A percentile compares a stretch with the other conserved stretches of the same genome.
Evolutionary conservation across 1,140 invertebrate genomes (phyloP).

Genomic region (Aphaenogaster ashmeadi): DNA sequence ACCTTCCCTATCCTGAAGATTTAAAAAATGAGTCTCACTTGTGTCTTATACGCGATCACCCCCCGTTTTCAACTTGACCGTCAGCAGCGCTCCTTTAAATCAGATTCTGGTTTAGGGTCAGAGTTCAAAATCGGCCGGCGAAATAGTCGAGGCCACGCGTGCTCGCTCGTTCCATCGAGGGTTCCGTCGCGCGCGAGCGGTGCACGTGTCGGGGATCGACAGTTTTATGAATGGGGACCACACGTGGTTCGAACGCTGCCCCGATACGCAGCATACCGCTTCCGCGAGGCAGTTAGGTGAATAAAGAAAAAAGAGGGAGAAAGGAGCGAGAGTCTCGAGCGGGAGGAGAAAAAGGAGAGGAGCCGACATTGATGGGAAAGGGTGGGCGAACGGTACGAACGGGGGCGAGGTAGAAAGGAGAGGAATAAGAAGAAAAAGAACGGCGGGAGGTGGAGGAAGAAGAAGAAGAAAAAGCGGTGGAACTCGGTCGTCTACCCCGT

Average conservation of each 20-base stretch:
- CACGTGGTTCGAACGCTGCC: conserved; percentile 76
- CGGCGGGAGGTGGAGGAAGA: conserved; percentile 12
- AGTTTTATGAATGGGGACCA: conserved; percentile 78
- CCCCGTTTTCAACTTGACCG: background rate
- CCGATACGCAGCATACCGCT: conserved; percentile 73
- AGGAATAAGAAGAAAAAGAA: conserved; percentile 39
- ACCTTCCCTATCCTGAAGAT: background rate
- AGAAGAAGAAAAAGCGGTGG: conserved; percentile 66
- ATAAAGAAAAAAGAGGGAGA: conserved; percentile 68
- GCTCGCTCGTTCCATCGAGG: conserved; percentile 51
- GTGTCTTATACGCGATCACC: background rate
- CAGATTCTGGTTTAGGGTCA: conserved; percentile 59
- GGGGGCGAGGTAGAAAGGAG: background rate
- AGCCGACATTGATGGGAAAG: conserved; percentile 26
- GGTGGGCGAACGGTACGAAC: background rate
- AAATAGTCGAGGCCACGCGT: conserved; percentile 46
- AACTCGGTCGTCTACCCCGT: conserved; percentile 79
- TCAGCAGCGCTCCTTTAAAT: conserved; percentile 62
- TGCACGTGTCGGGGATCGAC: conserved; percentile 70
- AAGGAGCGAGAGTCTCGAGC: conserved; percentile 7
- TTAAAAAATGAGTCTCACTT: conserved; percentile 16
- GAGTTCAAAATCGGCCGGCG: conserved; percentile 54
- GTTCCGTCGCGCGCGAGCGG: conserved; percentile 57
- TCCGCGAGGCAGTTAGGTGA: conserved; percentile 69
- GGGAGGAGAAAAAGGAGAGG: conserved; percentile 34